These are phyloP conservation scores for Sterna hirundo DNA, from an alignment of 2,113 vertebrate species.

Conservation along the genomic window DNA sequence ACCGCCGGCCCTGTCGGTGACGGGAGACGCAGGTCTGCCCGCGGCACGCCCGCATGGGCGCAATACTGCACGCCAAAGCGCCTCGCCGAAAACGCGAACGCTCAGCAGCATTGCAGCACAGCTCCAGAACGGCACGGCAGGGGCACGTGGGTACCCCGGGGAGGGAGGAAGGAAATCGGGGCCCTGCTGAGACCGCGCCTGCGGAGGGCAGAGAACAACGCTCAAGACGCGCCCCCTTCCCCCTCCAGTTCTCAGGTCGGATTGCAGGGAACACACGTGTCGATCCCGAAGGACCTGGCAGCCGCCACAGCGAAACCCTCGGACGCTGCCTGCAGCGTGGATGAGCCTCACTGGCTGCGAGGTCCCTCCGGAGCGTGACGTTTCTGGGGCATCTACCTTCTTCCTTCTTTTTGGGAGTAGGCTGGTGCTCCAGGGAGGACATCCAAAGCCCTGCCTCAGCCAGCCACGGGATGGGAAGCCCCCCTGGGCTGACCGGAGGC, in stretches of 20 bases:
- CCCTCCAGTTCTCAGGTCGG: not conserved
- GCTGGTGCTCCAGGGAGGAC: not conserved
- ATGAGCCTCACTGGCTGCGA: not conserved
- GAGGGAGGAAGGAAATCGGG: not conserved
- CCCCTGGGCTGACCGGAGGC: not conserved
- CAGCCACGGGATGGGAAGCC: not conserved
- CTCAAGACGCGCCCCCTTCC: not conserved
- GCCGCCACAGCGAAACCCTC: not conserved
- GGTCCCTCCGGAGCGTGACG: not conserved
- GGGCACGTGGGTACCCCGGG: not conserved
- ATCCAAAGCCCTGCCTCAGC: not conserved
- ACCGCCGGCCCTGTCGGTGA: fast-evolving
- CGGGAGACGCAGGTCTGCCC: not conserved
- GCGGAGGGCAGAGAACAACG: not conserved
- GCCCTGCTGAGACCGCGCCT: not conserved
- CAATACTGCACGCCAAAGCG: fast-evolving
- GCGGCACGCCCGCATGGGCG: not conserved
- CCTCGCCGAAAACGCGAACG: not conserved
- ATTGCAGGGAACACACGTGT: not conserved
- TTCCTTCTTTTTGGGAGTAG: not conserved
- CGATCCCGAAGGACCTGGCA: fast-evolving
- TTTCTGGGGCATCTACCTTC: not conserved
- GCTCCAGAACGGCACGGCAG: fast-evolving
- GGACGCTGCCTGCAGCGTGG: not conserved
- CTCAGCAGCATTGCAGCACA: not conserved